phyloP scores from a whole-genome alignment of 2,113 vertebrate species.

The Cnemophilus loriae region DNA sequence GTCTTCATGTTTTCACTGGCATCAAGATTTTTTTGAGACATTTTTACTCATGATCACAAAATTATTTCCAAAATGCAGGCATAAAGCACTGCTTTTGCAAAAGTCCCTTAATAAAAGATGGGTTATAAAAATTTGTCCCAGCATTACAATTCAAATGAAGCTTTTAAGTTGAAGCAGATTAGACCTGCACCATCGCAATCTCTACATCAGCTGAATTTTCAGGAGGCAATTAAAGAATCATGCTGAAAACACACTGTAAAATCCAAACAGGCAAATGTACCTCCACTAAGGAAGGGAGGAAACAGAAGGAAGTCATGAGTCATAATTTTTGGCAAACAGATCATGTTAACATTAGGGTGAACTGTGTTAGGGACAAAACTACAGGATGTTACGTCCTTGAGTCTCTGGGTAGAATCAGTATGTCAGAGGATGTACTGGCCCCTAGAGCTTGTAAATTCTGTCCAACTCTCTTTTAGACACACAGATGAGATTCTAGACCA shows the following conservation, averaged over 20 bases:
- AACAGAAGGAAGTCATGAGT: neutral
- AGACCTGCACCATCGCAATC: neutral
- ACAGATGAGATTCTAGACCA: neutral
- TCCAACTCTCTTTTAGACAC: neutral
- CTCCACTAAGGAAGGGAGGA: neutral
- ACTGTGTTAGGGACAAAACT: neutral
- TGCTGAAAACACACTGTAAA: neutral
- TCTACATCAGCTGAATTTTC: neutral
- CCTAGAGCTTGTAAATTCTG: neutral
- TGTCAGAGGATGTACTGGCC: neutral
- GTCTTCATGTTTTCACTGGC: constrained; percentile 21
- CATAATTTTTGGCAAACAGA: neutral
- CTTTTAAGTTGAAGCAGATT: neutral
- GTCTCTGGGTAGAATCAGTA: neutral
- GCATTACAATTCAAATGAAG: neutral
- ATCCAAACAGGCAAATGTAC: neutral
- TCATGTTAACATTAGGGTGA: neutral
- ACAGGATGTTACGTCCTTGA: neutral
- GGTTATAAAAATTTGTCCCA: neutral
- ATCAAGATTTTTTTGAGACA: constrained; percentile 8
- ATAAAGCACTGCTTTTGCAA: neutral
- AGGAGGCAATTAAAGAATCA: neutral
- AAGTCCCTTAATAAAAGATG: neutral
- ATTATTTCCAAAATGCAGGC: constrained; percentile 18
- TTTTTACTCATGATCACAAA: neutral